Conservation (phyloP, 2,888 invertebrate genomes). For the Oxystoma pomonae region DNA sequence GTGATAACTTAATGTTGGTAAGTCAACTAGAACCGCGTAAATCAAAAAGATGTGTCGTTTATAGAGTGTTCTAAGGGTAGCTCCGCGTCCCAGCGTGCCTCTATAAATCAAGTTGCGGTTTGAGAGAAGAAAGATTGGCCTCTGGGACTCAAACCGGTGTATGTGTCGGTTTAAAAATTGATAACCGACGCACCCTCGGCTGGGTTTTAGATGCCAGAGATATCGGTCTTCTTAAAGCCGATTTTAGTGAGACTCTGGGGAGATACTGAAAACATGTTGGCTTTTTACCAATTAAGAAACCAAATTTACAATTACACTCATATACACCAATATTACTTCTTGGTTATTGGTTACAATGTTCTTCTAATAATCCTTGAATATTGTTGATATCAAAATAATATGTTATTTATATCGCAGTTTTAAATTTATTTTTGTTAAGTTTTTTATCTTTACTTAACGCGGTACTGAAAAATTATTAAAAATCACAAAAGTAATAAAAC, state of each 20-base stretch:
- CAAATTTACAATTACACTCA: too few relatives aligned
- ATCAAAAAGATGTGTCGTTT: slow-evolving; percentile 35
- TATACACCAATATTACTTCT: too few relatives aligned
- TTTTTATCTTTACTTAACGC: too few relatives aligned
- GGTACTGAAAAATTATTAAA: too few relatives aligned
- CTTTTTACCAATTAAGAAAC: not conserved
- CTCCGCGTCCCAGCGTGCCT: not conserved
- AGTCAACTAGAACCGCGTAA: slow-evolving; percentile 33
- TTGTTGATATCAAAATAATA: too few relatives aligned
- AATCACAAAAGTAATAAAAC: too few relatives aligned
- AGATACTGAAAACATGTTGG: not conserved
- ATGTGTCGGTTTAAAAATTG: slow-evolving; percentile 31
- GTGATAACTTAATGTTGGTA: not conserved
- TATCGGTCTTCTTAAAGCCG: not conserved
- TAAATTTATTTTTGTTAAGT: too few relatives aligned
- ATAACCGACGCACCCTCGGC: slow-evolving; percentile 19
- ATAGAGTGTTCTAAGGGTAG: slow-evolving; percentile 20
- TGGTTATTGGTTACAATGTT: too few relatives aligned
- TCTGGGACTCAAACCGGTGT: slow-evolving; percentile 34
- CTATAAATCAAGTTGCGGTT: slow-evolving; percentile 41
- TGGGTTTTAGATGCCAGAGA: not conserved
- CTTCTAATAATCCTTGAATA: too few relatives aligned
- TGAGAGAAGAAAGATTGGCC: slow-evolving; percentile 33
- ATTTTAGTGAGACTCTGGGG: not conserved
- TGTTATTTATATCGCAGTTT: too few relatives aligned